phyloP scores from a whole-genome alignment of 2,888 invertebrate species.

The Eumacrocentrus americanus region DNA sequence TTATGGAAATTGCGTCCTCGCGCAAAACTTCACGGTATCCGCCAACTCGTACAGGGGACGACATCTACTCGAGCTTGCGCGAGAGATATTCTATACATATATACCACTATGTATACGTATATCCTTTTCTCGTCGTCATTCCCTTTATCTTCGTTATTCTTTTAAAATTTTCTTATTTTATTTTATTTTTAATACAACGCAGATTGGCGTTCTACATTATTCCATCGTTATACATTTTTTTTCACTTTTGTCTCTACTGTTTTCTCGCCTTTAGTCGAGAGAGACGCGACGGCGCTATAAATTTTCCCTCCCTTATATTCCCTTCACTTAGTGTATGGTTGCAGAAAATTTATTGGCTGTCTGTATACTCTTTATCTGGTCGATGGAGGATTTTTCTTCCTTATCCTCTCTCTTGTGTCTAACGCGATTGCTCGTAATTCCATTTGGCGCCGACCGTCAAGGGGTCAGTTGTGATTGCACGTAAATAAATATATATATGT shows the following conservation, averaged over 20 bases:
- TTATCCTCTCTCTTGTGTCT: neutral
- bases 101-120: neutral
- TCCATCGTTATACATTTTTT: slow-evolving; percentile 31
- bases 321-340: neutral
- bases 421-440: slow-evolving; percentile 22
- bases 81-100: no score
- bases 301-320: neutral
- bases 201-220: slow-evolving; percentile 33
- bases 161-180: slow-evolving; percentile 1
- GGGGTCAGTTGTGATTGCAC: slow-evolving; percentile 19
- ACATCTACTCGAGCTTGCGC: slow-evolving; percentile 27
- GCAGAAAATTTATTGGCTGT: slow-evolving; percentile 2
- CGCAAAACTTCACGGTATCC: slow-evolving; percentile 23
- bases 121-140: slow-evolving; percentile 19
- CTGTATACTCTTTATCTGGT: slow-evolving; percentile 5
- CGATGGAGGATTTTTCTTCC: neutral
- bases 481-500: no score
- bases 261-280: neutral
- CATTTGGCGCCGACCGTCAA: slow-evolving; percentile 5
- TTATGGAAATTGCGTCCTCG: slow-evolving; percentile 54
- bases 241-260: neutral
- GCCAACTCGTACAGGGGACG: slow-evolving; percentile 16
- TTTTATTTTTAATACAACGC: slow-evolving; percentile 25
- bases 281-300: no score
- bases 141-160: slow-evolving; percentile 28